These are phyloP conservation scores for Butorides virescens DNA, from an alignment of 2,113 vertebrate genomes.

Conservation along the genomic window DNA sequence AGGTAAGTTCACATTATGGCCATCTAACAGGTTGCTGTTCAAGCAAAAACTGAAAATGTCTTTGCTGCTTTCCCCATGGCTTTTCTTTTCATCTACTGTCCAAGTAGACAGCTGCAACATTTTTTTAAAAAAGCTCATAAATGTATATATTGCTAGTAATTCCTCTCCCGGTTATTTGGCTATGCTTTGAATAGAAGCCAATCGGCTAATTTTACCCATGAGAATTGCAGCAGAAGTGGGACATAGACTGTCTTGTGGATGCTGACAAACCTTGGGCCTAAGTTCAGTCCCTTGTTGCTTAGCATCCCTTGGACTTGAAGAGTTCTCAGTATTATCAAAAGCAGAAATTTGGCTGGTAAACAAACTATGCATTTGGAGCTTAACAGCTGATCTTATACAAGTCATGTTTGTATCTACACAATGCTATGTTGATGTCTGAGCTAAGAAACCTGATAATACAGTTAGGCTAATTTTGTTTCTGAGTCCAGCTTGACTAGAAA, in stretches of 20 bases:
- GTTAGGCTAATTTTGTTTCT: not conserved
- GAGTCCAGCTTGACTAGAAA: not conserved
- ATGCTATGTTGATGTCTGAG: not conserved
- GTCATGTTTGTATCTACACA: not conserved
- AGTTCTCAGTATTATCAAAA: not conserved
- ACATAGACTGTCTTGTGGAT: not conserved
- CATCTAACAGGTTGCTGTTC: not conserved
- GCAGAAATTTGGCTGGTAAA: not conserved
- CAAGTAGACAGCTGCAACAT: not conserved
- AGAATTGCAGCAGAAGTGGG: not conserved
- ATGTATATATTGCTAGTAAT: not conserved
- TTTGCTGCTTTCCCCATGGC: not conserved
- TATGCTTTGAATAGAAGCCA: not conserved
- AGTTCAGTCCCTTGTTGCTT: not conserved
- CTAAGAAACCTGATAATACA: not conserved
- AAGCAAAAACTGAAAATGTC: not conserved
- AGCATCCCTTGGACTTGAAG: not conserved
- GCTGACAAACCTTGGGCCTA: not conserved
- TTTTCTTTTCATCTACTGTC: not conserved
- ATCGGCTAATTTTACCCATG: not conserved
- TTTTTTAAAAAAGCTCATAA: not conserved
- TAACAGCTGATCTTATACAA: not conserved
- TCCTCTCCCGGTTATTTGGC: not conserved
- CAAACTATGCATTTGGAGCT: not conserved
- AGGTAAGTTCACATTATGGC: not conserved